Percentiles rank a stretch among this genome's conserved stretches.
phyloP scores from a whole-genome alignment of 1,140 invertebrate genomes.

The Hycleus cichorii region DNA sequence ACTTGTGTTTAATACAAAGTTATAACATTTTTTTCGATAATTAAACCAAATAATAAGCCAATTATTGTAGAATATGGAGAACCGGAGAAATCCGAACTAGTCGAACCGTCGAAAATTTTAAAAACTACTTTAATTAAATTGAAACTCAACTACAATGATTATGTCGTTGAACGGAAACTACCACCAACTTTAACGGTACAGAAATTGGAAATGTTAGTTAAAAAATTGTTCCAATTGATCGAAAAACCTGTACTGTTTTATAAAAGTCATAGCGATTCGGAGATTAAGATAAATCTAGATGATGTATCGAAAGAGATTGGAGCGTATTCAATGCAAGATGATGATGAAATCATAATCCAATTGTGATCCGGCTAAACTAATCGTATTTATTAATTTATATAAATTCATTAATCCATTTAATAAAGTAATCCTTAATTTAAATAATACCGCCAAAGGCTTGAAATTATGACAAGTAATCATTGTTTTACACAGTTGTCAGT shows the following conservation, averaged over 20 bases:
- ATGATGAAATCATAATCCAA: slow-evolving; percentile 57
- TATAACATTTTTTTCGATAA: not conserved
- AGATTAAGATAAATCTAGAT: slow-evolving; percentile 65
- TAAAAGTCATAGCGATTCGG: slow-evolving; percentile 49
- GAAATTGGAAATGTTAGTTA: slow-evolving; percentile 66
- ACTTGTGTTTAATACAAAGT: slow-evolving; percentile 51
- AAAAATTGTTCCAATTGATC: slow-evolving; percentile 57
- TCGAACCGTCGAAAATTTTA: slow-evolving; percentile 54
- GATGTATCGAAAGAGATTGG: slow-evolving; percentile 72
- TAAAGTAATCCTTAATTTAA: too few species aligned
- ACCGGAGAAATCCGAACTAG: slow-evolving; percentile 63
- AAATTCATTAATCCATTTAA: too few species aligned
- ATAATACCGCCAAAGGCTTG: too few species aligned
- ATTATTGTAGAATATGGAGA: slow-evolving; percentile 67
- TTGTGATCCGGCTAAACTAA: not conserved
- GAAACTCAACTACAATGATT: slow-evolving; percentile 49
- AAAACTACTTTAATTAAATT: slow-evolving; percentile 63
- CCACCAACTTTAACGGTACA: slow-evolving; percentile 73
- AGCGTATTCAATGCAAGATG: slow-evolving; percentile 78
- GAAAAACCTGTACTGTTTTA: slow-evolving; percentile 44
- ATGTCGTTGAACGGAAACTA: slow-evolving; percentile 59
- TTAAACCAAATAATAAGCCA: slow-evolving; percentile 17
- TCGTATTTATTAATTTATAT: too few species aligned
- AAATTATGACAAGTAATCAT: too few species aligned
- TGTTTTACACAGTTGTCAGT: too few species aligned